A percentile compares a stretch with the other conserved stretches of the same genome.
Evolutionary conservation across 1,140 invertebrate genomes (phyloP).

Genomic region (Ruditapes philippinarum): DNA sequence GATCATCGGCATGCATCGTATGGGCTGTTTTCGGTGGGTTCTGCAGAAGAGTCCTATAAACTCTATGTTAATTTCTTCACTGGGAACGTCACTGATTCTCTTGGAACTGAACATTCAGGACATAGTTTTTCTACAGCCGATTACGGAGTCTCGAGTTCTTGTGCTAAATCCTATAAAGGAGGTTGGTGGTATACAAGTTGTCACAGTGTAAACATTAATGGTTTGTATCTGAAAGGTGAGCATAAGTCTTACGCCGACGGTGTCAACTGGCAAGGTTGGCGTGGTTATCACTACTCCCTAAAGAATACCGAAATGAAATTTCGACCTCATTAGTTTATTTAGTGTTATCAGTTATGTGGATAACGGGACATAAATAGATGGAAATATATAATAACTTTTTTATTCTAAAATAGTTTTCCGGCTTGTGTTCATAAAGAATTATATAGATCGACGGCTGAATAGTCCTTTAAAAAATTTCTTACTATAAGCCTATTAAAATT

Average conservation of each 20-base stretch:
- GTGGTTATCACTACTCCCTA: conserved; percentile 87
- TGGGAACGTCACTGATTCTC: conserved; percentile 2
- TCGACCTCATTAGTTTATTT: conserved; percentile 22
- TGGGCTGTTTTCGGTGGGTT: conserved; percentile 26
- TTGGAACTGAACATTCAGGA: conserved; percentile 85
- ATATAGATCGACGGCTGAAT: no score
- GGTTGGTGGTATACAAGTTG: conserved; percentile 90
- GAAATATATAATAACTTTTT: no score
- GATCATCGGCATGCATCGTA: background rate
- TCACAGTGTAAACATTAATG: conserved; percentile 89
- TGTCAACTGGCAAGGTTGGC: conserved; percentile 89
- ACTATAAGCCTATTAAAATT: no score
- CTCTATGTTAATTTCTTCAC: background rate
- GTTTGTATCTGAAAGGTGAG: conserved; percentile 86
- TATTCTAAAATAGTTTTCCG: no score
- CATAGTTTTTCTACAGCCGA: conserved; percentile 88
- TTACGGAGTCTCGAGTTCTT: conserved; percentile 89
- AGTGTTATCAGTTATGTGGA: no score
- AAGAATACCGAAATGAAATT: conserved; percentile 86
- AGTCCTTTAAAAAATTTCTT: no score
- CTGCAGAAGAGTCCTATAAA: background rate
- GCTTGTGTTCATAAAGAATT: no score
- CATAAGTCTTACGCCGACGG: conserved; percentile 82
- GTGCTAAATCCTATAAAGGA: conserved; percentile 88
- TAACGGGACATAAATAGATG: no score